These are phyloP conservation scores for Leptopilina clavipes DNA, from an alignment of 1,140 invertebrate species.

Conservation along the genomic window DNA sequence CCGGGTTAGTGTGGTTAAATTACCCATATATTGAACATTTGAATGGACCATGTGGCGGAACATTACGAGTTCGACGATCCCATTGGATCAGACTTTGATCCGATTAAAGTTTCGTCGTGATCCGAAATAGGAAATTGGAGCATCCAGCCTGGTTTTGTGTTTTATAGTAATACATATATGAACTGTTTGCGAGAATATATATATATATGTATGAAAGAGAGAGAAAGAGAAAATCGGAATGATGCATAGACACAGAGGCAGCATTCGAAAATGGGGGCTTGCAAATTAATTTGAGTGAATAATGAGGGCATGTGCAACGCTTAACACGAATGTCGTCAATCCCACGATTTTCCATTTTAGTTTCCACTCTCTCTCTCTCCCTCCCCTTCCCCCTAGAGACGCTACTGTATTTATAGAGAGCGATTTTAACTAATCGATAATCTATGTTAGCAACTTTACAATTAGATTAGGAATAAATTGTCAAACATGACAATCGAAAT, in stretches of 20 bases:
- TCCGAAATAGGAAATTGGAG: constrained; percentile 45
- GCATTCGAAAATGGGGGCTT: constrained; percentile 45
- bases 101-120: constrained; percentile 56
- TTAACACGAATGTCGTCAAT: constrained; percentile 49
- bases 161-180: constrained; percentile 15
- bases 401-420: constrained; percentile 47
- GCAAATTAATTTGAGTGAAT: constrained; percentile 55
- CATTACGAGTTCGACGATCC: constrained; percentile 24
- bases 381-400: constrained; percentile 34
- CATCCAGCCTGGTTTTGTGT: constrained; percentile 15
- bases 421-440: constrained; percentile 47
- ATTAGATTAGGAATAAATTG: not conserved
- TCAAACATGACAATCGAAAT: too few relatives aligned
- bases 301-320: constrained; percentile 50
- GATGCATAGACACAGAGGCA: not conserved
- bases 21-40: constrained; percentile 33
- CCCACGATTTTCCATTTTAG: constrained; percentile 50
- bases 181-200: not conserved
- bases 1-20: constrained; percentile 28
- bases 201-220: too few relatives aligned
- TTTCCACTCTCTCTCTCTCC: not conserved
- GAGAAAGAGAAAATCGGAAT: too few relatives aligned
- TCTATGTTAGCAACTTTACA: constrained; percentile 48
- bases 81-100: constrained; percentile 54
- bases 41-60: constrained; percentile 28